These are phyloP conservation scores for Halocaridina rubra DNA, from an alignment of 2,888 invertebrate genomes.

Conservation along the genomic window DNA sequence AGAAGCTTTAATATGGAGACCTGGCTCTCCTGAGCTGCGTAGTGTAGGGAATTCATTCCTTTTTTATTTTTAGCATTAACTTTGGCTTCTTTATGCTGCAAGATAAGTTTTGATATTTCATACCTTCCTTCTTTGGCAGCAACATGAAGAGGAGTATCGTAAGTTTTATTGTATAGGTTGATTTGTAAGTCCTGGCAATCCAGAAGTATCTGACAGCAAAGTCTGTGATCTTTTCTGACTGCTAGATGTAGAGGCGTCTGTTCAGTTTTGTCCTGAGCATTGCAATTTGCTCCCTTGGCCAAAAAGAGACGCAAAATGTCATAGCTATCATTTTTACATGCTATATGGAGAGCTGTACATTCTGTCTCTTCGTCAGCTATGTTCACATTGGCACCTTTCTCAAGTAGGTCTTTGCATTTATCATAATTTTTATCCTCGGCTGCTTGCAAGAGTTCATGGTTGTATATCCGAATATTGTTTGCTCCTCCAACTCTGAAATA, in stretches of 20 bases:
- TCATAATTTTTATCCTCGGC: slow-evolving; percentile 16
- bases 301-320: slow-evolving; percentile 41
- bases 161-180: slow-evolving; percentile 24
- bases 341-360: slow-evolving; percentile 38
- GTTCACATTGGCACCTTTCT: background rate
- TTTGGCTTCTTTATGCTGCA: background rate
- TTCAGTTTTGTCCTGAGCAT: slow-evolving; percentile 18
- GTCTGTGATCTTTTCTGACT: slow-evolving; percentile 16
- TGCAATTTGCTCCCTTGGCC: slow-evolving; percentile 27
- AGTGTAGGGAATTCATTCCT: slow-evolving; percentile 43
- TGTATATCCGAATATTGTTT: slow-evolving; percentile 15
- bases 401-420: background rate
- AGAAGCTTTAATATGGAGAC: slow-evolving; percentile 14
- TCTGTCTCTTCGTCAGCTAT: slow-evolving; percentile 22
- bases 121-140: slow-evolving; percentile 54
- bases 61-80: slow-evolving; percentile 43
- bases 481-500: slow-evolving; percentile 6
- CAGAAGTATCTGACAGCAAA: slow-evolving; percentile 40
- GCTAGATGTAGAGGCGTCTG: slow-evolving; percentile 48
- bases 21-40: slow-evolving; percentile 45
- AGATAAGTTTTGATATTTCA: slow-evolving; percentile 10
- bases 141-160: slow-evolving; percentile 39
- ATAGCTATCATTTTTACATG: slow-evolving; percentile 40
- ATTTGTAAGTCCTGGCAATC: slow-evolving; percentile 1
- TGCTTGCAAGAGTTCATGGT: slow-evolving; percentile 16